Base-by-base conservation (phyloP, 2,113 vertebrate genomes). In the Myrmecophaga tridactyla region DNA sequence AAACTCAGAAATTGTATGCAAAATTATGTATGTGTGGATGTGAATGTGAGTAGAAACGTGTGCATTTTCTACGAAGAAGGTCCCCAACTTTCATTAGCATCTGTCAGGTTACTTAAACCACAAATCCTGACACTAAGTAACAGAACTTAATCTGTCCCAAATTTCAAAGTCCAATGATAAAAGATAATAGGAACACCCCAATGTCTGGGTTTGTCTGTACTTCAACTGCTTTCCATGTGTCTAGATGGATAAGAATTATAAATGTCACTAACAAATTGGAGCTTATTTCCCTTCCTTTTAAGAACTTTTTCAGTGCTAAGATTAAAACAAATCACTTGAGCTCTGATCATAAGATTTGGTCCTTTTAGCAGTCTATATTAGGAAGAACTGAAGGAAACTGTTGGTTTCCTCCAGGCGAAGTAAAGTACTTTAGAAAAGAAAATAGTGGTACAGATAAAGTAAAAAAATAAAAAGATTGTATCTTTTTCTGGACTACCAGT, bases 401-500 rank as follows among this genome's bases (percentile, higher is more conserved):
- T 75, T 10, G 9, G 4, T 58, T 75, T 94, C 53, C 46, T 80
- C 18, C 3, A 39, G 15, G n/a, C 81, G 17, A 87, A 94, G 86
- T 39, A 76, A 92, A 83, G 65, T 70, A 51, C 53, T 72, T 96
- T 20, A 83, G 46, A 13, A 25, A 90, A 76, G 31, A 27, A 92
- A 86, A 7, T 90, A 18, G 53, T 4, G 41, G 67, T 15, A 86
- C 13, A 73, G 21, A 27, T 36, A 86, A 83, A 86, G 25, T 56
- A 56, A 56, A 34, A 29, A 90, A 77, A 76, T 20, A 88, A 88
- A 95, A 90, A 51, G 29, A 76, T 1, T 48, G 13, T 43, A 86
- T 92, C 82, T 94, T 92, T 86, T 94, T 56, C 29, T 96, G 39
- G 41, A 73, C 36, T 12, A 76, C 17, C 69, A 43, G 6, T 81